Evolutionary conservation across 53 echinoderm and acorn worm species (phyloP), one percentile per base, ranked within the genome.

Genomic region (Patiria pectinifera): DNA sequence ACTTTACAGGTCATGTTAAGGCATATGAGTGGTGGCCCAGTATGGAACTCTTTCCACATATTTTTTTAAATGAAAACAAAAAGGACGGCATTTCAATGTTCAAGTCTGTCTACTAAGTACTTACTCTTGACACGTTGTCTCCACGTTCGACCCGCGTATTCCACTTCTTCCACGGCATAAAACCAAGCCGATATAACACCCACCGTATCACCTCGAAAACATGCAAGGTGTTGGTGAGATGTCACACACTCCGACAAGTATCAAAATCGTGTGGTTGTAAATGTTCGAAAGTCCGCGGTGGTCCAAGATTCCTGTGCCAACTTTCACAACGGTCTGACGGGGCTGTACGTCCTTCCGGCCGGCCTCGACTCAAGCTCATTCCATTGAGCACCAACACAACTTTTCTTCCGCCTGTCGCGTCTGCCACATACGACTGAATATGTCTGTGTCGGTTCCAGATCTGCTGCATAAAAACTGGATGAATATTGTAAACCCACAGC

Each of bases 81-180:
- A 11, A 60, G 0, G 60, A 60, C 60, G 24, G 35, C 35, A 88
- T 59, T 11, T 4, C n/a, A n/a, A n/a, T n/a, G n/a, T n/a, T n/a
- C 25, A 89, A 59, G 46, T 48, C 43, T 43, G 18, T 47, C 8
- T 25, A 48, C 18, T 16, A n/a, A n/a, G 16, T 61, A 92, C 85
- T 85, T 77, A 92, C 92, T 84, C 61, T 84, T 84, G 92, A 60
- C 78, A 85, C 78, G 92, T 77, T 85, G 76, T 85, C 85, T 85
- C 84, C 92, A 81, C 80, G 80, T 66, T 90, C 80, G 69, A 81
- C 80, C 81, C 61, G 66, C 90, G 80, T 69, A 47, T 10, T 44
- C 15, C 62, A 11, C 90, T 43, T 90, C 90, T 35, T 63, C 47
- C 80, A 69, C 58, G 90, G 81, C 80, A 90, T 80, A 90, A 90